Conservation (phyloP, 2,797 vertebrate species). For the Xenentodon cancila region DNA sequence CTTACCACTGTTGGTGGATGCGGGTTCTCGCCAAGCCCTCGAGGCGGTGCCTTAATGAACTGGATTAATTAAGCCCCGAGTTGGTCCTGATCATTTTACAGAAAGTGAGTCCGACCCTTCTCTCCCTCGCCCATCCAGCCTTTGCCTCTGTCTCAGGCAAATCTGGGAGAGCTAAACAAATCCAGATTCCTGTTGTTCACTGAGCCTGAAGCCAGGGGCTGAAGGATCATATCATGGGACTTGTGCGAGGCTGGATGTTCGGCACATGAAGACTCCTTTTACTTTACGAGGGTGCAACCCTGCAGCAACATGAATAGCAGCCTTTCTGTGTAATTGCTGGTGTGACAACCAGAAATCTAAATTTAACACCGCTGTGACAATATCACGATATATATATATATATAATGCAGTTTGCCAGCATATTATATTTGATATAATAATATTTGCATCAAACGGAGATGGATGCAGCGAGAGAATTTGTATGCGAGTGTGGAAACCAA, state of each 20-base stretch:
- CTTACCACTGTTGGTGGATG: constrained; percentile 51
- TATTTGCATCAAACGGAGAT: background rate
- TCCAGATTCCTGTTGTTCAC: constrained; percentile 56
- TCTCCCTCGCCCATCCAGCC: constrained; percentile 19
- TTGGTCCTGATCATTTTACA: constrained; percentile 37
- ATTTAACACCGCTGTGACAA: rapidly evolving
- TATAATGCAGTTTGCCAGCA: no score
- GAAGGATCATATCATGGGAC: constrained; percentile 43
- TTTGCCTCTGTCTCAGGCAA: constrained; percentile 12
- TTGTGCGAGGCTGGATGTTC: constrained; percentile 18
- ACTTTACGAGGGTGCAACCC: background rate
- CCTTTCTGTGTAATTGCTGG: constrained; percentile 5
- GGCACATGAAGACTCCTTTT: constrained; percentile 2
- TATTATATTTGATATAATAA: background rate
- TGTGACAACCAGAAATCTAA: background rate
- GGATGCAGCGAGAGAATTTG: background rate
- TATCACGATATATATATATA: no score
- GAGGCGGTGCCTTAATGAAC: constrained; percentile 30
- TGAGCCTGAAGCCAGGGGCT: constrained; percentile 41
- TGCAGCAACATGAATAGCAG: constrained; percentile 6
- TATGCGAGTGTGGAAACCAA: background rate
- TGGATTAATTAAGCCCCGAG: constrained; percentile 32
- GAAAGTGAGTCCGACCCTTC: constrained; percentile 25
- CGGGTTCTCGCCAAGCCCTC: constrained; percentile 21
- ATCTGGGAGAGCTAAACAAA: constrained; percentile 44